These are phyloP conservation scores for Smithornis capensis DNA, from an alignment of 2,113 vertebrate species.

Conservation along the genomic window DNA sequence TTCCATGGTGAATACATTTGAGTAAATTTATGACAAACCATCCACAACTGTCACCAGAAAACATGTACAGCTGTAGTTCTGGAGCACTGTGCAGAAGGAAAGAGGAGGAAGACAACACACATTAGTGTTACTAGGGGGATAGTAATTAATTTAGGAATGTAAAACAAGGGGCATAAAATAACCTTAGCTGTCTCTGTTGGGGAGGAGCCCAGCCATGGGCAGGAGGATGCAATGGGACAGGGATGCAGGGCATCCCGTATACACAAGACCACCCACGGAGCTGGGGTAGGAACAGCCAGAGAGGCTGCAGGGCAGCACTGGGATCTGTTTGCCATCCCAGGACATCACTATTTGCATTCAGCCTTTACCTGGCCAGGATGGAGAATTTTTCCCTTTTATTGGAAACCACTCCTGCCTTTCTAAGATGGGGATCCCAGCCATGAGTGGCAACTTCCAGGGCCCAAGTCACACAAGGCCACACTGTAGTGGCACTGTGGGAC, in stretches of 20 bases:
- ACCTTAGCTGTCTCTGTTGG: neutral
- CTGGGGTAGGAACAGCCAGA: neutral
- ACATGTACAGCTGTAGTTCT: fast-evolving
- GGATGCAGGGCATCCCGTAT: neutral
- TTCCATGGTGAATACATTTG: neutral
- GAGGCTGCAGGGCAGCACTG: neutral
- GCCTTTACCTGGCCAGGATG: neutral
- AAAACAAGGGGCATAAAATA: neutral
- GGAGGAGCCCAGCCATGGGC: neutral
- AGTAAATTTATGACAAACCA: neutral
- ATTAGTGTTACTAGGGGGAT: neutral
- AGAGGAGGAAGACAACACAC: neutral
- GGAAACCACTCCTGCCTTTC: neutral
- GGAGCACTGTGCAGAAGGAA: neutral
- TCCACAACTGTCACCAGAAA: neutral
- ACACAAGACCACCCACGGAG: neutral
- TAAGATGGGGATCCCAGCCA: neutral
- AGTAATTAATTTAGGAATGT: neutral
- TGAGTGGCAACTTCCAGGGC: neutral
- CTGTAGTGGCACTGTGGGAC: neutral
- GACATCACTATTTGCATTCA: neutral
- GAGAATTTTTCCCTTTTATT: neutral
- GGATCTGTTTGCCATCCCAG: neutral
- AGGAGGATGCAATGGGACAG: neutral
- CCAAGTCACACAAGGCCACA: neutral